Conservation (phyloP, 2,797 vertebrate species). For the Adelosebastes latens region DNA sequence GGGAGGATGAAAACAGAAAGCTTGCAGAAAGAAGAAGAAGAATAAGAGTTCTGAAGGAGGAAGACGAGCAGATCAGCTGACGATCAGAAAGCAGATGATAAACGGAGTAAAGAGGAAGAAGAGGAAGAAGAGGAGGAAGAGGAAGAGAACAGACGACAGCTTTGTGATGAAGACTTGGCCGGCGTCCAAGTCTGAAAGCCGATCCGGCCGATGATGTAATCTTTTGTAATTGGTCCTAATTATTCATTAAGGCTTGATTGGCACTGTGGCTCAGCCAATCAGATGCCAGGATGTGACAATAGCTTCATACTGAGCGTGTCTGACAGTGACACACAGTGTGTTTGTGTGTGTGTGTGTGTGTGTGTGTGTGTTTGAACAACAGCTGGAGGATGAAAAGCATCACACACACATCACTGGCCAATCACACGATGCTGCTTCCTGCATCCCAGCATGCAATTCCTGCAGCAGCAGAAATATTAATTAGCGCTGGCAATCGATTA, state of each 20-base stretch:
- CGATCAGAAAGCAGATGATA: background rate
- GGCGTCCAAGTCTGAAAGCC: constrained; percentile 49
- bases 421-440: background rate
- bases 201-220: constrained; percentile 74
- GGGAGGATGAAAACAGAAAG: constrained; percentile 12
- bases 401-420: background rate
- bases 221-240: constrained; percentile 69
- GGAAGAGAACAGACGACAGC: background rate
- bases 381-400: constrained; percentile 10
- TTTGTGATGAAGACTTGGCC: constrained; percentile 45
- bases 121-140: background rate
- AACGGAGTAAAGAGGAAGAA: background rate
- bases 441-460: constrained; percentile 3
- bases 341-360: background rate
- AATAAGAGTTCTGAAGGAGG: background rate
- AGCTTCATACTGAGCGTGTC: background rate
- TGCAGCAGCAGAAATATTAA: background rate
- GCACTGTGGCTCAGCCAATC: constrained; percentile 62
- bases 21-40: constrained; percentile 20
- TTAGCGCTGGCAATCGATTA: no score
- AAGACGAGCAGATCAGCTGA: background rate
- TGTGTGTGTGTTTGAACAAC: background rate
- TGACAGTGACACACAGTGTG: no score
- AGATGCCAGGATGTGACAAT: constrained; percentile 36
- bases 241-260: constrained; percentile 66